Conservation (phyloP, 2,797 vertebrate species). For the Clarias laeviceps region DNA sequence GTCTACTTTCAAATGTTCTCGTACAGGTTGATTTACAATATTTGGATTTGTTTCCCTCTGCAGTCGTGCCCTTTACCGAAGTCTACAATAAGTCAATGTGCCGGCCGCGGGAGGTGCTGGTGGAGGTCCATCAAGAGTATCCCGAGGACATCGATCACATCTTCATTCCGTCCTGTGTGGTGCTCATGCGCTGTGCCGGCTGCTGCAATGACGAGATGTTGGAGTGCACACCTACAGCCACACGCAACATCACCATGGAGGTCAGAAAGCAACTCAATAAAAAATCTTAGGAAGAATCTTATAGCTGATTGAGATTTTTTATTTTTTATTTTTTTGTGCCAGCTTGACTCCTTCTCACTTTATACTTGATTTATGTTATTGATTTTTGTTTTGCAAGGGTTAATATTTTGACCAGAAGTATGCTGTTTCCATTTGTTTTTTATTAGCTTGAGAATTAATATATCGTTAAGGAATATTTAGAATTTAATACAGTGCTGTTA, state of each 20-base stretch:
- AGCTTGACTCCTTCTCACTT: neutral
- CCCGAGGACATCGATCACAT: constrained; percentile 95
- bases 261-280: constrained; percentile 57
- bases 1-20: neutral
- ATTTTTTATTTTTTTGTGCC: neutral
- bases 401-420: neutral
- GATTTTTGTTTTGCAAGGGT: neutral
- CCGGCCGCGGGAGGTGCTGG: constrained; percentile 90
- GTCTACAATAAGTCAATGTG: constrained; percentile 93
- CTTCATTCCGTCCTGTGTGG: constrained; percentile 96
- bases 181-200: constrained; percentile 90
- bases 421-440: neutral
- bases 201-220: constrained; percentile 93
- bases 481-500: no score
- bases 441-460: neutral
- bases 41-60: neutral
- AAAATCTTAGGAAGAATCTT: neutral
- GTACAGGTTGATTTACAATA: neutral
- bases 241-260: constrained; percentile 86
- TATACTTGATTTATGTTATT: neutral
- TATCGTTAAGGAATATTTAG: neutral
- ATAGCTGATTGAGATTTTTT: neutral
- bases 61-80: constrained; percentile 91
- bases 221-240: constrained; percentile 87
- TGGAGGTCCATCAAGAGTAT: constrained; percentile 96